Base-by-base conservation (phyloP, 2,113 vertebrate species). In the Sinocyclocheilus grahami region DNA sequence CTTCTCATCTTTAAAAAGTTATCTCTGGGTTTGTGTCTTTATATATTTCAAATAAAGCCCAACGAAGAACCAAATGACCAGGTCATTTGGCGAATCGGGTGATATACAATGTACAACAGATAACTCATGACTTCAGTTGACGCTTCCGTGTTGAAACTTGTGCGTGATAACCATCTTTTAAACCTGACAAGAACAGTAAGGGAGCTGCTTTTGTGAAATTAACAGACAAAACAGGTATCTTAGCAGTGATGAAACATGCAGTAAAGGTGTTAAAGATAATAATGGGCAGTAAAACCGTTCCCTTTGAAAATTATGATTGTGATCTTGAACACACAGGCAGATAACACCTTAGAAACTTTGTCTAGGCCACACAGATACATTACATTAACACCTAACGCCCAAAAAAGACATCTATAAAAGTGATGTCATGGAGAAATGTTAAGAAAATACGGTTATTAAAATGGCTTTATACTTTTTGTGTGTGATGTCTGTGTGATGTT, bases 201-300 rank as follows among this genome's bases (percentile, higher is more conserved):
- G 58, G 48, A 78, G 37, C 79, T 91, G 55, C 74, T 78, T 93
- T 91, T 92, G 86, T 91, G 85, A 82, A 90, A 86, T 84, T 87
- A 83, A 88, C 92, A 87, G 89, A 87, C 85, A 87, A 76, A 82
- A 89, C 13, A 82, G 86, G 87, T 89, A 91, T 92, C 90, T 91
- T 78, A 89, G 88, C 80, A 18, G 85, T 87, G 85, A 85, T 87
- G 89, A 92, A 92, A 91, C 90, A 83, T 90, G 83, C 87, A 81
- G 88, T 88, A 83, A 87, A 92, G 92, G 91, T 93, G 92, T 94
- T 94, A 91, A 86, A 92, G 91, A 90, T 91, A 82, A 93, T 89
- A 83, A 81, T 74, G 85, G 1, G 87, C 87, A 87, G 92, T 93
- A 92, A 93, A 94, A 82, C 89, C 86, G 88, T 89, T 91, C 88